Evolutionary conservation across 2,888 invertebrate genomes (phyloP), one percentile per base, ranked within the genome.

Genomic region (Sclerodermus sp.): DNA sequence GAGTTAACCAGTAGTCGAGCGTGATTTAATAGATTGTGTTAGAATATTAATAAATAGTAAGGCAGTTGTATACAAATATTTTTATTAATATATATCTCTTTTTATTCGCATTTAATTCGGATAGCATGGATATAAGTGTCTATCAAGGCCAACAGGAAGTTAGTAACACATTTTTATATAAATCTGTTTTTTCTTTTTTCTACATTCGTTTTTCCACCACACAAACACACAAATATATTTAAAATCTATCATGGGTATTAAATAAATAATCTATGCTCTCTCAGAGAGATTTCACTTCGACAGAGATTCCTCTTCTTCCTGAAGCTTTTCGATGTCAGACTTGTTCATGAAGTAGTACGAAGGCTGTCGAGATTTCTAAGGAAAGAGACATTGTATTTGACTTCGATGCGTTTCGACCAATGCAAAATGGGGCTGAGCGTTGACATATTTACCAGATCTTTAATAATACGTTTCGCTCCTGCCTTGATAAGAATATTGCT

Each of bases 341-440:
- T 92, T 92, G 77, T 94, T 93, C 86, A 94, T 91, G 74, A 91
- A 94, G 79, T 94, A 95, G 79, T 93, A 94, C 32, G 91, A 90
- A 1, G 94, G 92, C 70, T 93, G 92, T 39, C 93, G 84, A 49
- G 92, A 93, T 80, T 91, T 91, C 71, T 83, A 68, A 29, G n/a
- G 15, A 14, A 12, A 40, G 12, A 6, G 14, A 40, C 12, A 40
- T n/a, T n/a, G n/a, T n/a, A n/a, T n/a, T n/a, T n/a, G n/a, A n/a
- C n/a, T n/a, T n/a, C n/a, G n/a, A n/a, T n/a, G n/a, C n/a, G n/a
- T n/a, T n/a, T n/a, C n/a, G n/a, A n/a, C n/a, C n/a, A n/a, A n/a
- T n/a, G n/a, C n/a, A n/a, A n/a, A n/a, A n/a, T n/a, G n/a, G n/a
- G n/a, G n/a, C n/a, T n/a, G n/a, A n/a, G n/a, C n/a, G n/a, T n/a